Evolutionary conservation across 2,797 vertebrate genomes (phyloP).

Genomic region (Todus mexicanus): DNA sequence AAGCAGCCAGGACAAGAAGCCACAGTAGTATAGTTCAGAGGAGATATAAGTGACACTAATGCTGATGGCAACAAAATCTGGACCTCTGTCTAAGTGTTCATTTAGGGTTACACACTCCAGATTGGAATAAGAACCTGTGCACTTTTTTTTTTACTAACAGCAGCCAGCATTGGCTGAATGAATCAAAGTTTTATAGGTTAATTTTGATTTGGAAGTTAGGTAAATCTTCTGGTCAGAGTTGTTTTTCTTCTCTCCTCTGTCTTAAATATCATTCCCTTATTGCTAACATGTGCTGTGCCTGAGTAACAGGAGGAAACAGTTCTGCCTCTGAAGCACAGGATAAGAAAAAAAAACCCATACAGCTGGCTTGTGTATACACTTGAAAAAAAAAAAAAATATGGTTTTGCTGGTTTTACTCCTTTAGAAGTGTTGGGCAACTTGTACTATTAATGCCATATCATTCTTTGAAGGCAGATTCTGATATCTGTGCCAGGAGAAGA

Average conservation of each 20-base stretch:
- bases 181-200: neutral
- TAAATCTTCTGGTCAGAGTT: conserved; percentile 16
- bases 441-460: conserved; percentile 54
- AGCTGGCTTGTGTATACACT: conserved; percentile 51
- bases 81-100: neutral
- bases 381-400: conserved; percentile 17
- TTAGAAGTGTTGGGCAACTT: conserved; percentile 63
- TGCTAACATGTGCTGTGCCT: conserved; percentile 51
- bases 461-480: conserved; percentile 51
- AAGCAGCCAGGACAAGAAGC: neutral
- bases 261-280: conserved; percentile 55
- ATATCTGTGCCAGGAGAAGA: conserved; percentile 55
- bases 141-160: neutral
- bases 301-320: conserved; percentile 47
- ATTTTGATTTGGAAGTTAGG: conserved; percentile 15
- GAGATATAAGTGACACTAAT: neutral
- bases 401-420: neutral
- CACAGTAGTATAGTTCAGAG: neutral
- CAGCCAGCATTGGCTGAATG: neutral
- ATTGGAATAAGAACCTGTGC: neutral
- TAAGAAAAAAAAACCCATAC: neutral
- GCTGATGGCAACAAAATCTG: neutral
- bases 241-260: conserved; percentile 44
- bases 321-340: conserved; percentile 37
- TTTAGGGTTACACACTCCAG: neutral